A percentile compares a stretch with the other conserved stretches of the same genome.
Conservation (phyloP, 2,888 invertebrate species). For the Serrognathus titanus region DNA sequence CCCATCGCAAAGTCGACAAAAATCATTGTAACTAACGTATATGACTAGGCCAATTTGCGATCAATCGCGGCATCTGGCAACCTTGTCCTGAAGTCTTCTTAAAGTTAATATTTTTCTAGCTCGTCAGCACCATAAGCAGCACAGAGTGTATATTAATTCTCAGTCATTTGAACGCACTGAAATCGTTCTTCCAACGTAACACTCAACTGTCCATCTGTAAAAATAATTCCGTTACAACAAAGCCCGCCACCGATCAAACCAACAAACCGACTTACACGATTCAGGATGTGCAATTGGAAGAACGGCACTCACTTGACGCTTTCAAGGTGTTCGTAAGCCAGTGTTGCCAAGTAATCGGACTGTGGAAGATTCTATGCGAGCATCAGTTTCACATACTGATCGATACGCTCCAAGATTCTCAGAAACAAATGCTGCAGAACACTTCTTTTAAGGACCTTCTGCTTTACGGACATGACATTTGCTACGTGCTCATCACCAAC, state of each 20-base stretch:
- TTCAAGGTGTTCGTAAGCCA: conserved; percentile 63
- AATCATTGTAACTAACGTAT: too few species aligned
- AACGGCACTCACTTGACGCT: conserved; percentile 74
- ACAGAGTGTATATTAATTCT: conserved; percentile 72
- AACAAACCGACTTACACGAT: conserved; percentile 27
- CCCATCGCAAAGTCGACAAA: too few species aligned
- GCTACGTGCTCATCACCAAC: conserved; percentile 73
- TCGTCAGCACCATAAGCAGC: conserved; percentile 64
- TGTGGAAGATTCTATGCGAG: conserved; percentile 91
- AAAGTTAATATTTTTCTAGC: conserved; percentile 45
- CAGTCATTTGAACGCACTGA: conserved; percentile 70
- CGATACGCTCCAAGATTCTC: conserved; percentile 63
- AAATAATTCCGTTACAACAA: conserved; percentile 20
- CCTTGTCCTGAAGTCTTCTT: too few species aligned
- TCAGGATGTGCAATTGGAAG: conserved; percentile 58
- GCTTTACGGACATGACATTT: conserved; percentile 73
- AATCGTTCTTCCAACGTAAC: conserved; percentile 70
- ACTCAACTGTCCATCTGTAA: conserved; percentile 49
- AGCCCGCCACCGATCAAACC: conserved; percentile 22
- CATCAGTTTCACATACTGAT: conserved; percentile 85
- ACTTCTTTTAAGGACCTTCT: conserved; percentile 73
- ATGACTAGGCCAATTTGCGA: too few species aligned
- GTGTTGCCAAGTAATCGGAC: conserved; percentile 83
- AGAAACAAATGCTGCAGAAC: conserved; percentile 60
- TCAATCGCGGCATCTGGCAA: too few species aligned